These are phyloP conservation scores for Hippolais icterina DNA, from an alignment of 2,113 vertebrate genomes.

Conservation along the genomic window DNA sequence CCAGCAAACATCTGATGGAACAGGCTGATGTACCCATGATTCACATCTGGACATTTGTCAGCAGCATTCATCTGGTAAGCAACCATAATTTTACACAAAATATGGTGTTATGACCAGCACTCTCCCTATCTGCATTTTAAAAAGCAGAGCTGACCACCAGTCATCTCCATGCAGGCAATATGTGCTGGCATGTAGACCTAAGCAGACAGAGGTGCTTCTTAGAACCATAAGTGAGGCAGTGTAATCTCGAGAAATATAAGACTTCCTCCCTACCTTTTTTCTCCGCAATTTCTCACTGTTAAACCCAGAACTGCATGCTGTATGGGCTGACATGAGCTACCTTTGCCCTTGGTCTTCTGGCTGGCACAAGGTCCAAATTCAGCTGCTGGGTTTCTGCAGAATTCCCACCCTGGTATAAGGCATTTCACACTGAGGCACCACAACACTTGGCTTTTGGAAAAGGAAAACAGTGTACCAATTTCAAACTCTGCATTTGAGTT, in stretches of 20 bases:
- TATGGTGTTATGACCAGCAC: background rate
- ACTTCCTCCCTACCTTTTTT: background rate
- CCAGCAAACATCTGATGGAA: background rate
- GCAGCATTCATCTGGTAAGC: background rate
- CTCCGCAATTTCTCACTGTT: background rate
- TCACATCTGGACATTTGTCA: background rate
- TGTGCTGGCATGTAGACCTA: background rate
- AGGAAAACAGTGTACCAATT: background rate
- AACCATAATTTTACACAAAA: background rate
- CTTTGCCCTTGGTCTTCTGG: background rate
- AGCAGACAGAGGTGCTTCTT: background rate
- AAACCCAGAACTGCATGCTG: background rate
- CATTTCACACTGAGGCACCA: background rate
- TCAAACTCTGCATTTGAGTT: background rate
- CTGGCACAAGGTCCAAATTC: background rate
- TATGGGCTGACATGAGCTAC: background rate
- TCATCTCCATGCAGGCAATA: background rate
- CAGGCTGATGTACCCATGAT: background rate
- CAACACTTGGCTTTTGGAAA: background rate
- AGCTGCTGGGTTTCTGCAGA: background rate
- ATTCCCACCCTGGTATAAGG: background rate
- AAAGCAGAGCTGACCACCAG: background rate
- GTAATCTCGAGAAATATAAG: background rate
- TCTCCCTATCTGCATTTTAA: background rate
- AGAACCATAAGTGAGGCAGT: background rate